phyloP scores from a whole-genome alignment of 2,888 invertebrate genomes.

The Lordiphosa fenestrarum region DNA sequence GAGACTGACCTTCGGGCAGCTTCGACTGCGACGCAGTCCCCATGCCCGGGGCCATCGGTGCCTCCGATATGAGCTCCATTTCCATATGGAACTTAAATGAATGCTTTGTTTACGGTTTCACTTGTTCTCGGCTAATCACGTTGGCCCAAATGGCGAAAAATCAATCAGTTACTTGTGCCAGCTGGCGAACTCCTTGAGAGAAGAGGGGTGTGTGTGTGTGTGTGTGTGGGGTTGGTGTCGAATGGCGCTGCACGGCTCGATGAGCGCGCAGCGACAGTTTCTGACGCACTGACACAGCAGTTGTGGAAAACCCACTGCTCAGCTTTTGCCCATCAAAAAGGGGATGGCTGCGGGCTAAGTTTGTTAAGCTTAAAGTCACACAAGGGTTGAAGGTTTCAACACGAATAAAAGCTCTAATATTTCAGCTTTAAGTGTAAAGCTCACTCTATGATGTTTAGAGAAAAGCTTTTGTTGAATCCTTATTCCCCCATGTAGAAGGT shows the following conservation, averaged over 20 bases:
- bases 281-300: constrained; percentile 41
- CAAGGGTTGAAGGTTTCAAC: too few relatives aligned
- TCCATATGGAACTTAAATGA: constrained; percentile 28
- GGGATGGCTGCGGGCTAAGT: constrained; percentile 1
- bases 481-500: too few relatives aligned
- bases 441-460: too few relatives aligned
- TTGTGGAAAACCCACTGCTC: neutral
- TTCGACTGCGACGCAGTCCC: neutral
- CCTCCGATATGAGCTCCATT: constrained; percentile 11
- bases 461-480: too few relatives aligned
- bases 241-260: constrained; percentile 19
- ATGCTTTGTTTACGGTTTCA: neutral
- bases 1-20: constrained; percentile 7
- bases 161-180: constrained; percentile 57
- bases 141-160: constrained; percentile 46
- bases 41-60: neutral
- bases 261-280: constrained; percentile 38
- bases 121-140: constrained; percentile 2
- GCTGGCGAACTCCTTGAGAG: constrained; percentile 43
- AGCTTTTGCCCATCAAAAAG: neutral
- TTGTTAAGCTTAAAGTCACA: too few relatives aligned
- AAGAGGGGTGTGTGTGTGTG: constrained; percentile 12
- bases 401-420: too few relatives aligned
- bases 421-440: too few relatives aligned
- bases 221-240: constrained; percentile 7